Evolutionary conservation across 2,797 vertebrate species (phyloP).

Genomic region (Eulemur rubriventer): DNA sequence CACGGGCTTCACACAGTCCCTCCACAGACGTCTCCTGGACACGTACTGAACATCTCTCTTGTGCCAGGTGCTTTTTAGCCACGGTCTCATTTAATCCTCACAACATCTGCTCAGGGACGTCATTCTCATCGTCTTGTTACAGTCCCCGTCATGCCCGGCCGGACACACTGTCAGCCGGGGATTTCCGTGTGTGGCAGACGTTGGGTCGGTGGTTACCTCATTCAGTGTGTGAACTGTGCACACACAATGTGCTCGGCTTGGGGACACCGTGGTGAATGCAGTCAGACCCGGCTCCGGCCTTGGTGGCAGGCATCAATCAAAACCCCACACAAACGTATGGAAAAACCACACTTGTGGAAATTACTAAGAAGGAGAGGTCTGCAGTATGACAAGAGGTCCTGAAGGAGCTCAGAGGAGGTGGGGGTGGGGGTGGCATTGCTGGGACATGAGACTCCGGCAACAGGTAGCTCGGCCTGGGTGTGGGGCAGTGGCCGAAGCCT

Average conservation of each 20-base stretch:
- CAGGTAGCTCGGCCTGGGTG: neutral
- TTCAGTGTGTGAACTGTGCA: neutral
- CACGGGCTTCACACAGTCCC: neutral
- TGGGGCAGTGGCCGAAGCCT: neutral
- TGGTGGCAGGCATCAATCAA: neutral
- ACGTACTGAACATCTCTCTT: neutral
- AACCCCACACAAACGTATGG: neutral
- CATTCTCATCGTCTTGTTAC: neutral
- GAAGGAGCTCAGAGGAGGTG: neutral
- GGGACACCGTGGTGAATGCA: neutral
- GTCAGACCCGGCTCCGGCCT: neutral
- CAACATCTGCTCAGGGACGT: neutral
- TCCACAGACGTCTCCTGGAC: neutral
- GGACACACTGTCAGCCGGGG: neutral
- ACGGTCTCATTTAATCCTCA: neutral
- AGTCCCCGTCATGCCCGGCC: neutral
- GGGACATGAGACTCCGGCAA: neutral
- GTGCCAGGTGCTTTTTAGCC: neutral
- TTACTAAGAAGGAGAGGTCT: neutral
- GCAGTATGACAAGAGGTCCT: neutral
- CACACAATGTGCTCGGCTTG: fast-evolving
- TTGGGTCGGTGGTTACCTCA: neutral
- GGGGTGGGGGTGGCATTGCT: neutral
- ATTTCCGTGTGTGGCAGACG: neutral
- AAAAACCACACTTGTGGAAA: neutral